These are phyloP conservation scores for Calcarius ornatus DNA, from an alignment of 2,113 vertebrate species.

Conservation along the genomic window DNA sequence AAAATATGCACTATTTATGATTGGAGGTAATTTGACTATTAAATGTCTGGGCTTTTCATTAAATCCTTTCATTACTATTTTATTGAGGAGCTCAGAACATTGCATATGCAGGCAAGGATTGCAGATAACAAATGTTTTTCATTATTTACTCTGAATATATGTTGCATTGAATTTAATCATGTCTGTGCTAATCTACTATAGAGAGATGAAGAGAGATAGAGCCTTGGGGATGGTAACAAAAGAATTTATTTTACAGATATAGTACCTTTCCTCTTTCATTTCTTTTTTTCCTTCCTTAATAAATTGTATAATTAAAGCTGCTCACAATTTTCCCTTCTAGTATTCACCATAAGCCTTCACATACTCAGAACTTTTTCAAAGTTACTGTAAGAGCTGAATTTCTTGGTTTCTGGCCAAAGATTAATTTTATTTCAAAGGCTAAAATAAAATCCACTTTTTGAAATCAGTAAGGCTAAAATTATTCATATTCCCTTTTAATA, in stretches of 20 bases:
- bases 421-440: slow-evolving; percentile 19
- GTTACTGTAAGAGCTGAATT: neutral
- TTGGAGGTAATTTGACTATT: neutral
- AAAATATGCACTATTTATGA: neutral
- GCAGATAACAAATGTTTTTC: neutral
- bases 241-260: neutral
- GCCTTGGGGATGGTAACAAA: neutral
- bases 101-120: neutral
- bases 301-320: neutral
- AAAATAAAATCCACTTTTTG: neutral
- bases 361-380: neutral
- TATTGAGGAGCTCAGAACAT: neutral
- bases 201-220: neutral
- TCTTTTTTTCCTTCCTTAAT: neutral
- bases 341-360: neutral
- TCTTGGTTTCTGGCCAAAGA: slow-evolving; percentile 20
- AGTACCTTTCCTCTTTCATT: neutral
- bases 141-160: neutral
- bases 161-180: neutral
- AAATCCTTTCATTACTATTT: neutral
- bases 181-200: neutral
- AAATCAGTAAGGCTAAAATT: slow-evolving; percentile 23
- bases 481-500: neutral
- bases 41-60: neutral
- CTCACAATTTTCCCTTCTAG: neutral